Evolutionary conservation across 2,113 vertebrate genomes (phyloP).

Genomic region (Panurus biarmicus): DNA sequence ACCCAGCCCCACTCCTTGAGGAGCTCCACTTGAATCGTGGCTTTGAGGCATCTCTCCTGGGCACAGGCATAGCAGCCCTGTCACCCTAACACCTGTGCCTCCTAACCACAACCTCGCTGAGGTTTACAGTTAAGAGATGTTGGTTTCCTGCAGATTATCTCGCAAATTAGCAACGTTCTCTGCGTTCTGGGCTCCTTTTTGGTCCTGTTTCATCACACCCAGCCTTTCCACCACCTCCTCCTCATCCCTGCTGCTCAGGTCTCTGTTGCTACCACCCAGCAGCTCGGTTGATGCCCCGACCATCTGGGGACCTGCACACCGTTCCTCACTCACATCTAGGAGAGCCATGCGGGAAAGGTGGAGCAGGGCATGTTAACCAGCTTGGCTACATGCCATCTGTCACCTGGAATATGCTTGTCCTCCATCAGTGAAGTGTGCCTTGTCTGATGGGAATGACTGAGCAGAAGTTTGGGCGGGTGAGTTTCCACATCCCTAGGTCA

Average conservation of each 20-base stretch:
- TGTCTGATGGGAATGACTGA: neutral
- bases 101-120: neutral
- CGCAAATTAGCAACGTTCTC: neutral
- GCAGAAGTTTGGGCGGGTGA: neutral
- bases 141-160: neutral
- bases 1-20: neutral
- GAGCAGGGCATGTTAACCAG: neutral
- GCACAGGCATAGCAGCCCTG: neutral
- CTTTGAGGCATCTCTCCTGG: neutral
- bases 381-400: neutral
- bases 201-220: neutral
- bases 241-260: neutral
- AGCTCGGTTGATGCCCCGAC: neutral
- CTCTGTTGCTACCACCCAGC: neutral
- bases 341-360: neutral
- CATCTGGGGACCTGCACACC: neutral
- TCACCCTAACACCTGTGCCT: neutral
- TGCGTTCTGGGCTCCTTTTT: neutral
- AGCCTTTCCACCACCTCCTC: neutral
- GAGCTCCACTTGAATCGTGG: neutral
- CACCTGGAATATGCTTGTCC: neutral
- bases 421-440: neutral
- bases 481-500: neutral
- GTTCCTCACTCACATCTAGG: fast-evolving
- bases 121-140: neutral